Evolutionary conservation across 2,888 invertebrate species (phyloP).

Genomic region (Homarus gammarus): DNA sequence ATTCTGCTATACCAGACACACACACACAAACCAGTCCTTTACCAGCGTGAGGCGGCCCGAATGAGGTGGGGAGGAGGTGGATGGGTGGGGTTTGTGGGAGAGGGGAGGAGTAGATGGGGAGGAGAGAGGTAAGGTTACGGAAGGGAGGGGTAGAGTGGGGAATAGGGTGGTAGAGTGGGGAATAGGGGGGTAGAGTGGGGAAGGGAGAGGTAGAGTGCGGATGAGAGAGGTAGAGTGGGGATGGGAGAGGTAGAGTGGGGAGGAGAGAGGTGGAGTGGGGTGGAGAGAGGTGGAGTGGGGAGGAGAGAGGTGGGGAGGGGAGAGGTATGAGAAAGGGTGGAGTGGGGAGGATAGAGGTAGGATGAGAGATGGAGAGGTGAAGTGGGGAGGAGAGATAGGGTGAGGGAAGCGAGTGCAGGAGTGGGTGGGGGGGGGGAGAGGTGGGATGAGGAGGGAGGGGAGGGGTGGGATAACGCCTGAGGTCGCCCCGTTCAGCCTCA

Average conservation of each 20-base stretch:
- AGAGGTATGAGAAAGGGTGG: neutral
- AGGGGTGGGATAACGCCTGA: neutral
- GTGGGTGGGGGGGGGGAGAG: neutral
- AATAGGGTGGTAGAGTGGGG: neutral
- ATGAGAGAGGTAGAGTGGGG: neutral
- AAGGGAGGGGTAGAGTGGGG: neutral
- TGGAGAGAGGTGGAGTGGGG: neutral
- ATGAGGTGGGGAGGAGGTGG: too few species aligned
- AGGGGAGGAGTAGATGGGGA: too few species aligned
- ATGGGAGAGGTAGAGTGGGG: neutral
- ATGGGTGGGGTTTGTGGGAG: too few species aligned
- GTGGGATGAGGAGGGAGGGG: neutral
- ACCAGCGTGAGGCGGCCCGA: too few species aligned
- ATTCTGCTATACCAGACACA: too few species aligned
- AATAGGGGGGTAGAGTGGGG: neutral
- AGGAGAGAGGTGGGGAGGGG: neutral
- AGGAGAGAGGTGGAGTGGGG: neutral
- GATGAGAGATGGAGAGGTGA: neutral
- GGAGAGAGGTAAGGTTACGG: too few species aligned
- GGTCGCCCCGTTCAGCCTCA: too few species aligned
- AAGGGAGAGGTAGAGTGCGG: neutral
- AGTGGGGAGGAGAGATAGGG: neutral
- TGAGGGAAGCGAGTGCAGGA: neutral
- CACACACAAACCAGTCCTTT: too few species aligned
- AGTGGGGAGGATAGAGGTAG: neutral